These are phyloP conservation scores for Vombatus ursinus DNA, from an alignment of 2,113 vertebrate species.

Conservation along the genomic window DNA sequence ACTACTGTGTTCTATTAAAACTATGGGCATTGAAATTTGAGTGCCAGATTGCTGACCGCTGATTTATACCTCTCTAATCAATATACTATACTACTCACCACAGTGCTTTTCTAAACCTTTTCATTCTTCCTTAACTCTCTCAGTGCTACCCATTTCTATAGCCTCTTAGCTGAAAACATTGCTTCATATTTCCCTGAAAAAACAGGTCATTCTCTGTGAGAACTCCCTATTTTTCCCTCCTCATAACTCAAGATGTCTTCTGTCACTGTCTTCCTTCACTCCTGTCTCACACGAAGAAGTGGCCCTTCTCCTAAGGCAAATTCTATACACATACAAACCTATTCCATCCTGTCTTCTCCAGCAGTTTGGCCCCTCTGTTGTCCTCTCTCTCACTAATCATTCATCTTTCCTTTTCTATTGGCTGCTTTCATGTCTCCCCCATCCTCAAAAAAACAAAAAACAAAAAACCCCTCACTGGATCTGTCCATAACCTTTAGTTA, in stretches of 20 bases:
- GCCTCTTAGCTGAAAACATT: not conserved
- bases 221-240: not conserved
- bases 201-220: not conserved
- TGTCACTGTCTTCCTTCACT: not conserved
- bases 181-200: not conserved
- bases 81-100: not conserved
- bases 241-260: not conserved
- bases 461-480: not conserved
- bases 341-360: not conserved
- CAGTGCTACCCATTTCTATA: not conserved
- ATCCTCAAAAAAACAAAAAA: no score
- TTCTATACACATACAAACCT: not conserved
- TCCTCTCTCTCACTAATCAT: not conserved
- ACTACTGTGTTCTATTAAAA: not conserved
- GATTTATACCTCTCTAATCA: not conserved
- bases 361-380: not conserved
- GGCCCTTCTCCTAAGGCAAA: not conserved
- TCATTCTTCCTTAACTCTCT: not conserved
- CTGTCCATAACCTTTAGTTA: not conserved
- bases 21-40: not conserved
- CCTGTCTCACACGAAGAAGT: not conserved
- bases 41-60: not conserved
- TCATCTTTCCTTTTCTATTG: not conserved
- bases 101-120: not conserved
- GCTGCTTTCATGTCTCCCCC: no score